These are phyloP conservation scores for Malacoctenus gilli DNA, from an alignment of 2,797 vertebrate genomes.

Conservation along the genomic window DNA sequence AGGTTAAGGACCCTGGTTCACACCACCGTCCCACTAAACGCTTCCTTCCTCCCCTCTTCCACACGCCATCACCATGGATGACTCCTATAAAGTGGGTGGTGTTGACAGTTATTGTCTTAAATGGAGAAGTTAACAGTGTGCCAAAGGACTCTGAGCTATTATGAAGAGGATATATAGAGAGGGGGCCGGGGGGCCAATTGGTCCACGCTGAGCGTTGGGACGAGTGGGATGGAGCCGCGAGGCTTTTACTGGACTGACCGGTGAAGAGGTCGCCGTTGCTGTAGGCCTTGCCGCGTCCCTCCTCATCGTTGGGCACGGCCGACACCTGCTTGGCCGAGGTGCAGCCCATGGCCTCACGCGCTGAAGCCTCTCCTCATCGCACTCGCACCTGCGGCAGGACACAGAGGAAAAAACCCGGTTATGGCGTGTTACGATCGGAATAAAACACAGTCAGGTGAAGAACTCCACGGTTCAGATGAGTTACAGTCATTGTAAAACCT, in stretches of 20 bases:
- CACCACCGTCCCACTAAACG: constrained; percentile 3
- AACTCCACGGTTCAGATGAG: no score
- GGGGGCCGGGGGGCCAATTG: constrained; percentile 23
- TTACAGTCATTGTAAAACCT: no score
- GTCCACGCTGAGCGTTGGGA: constrained; percentile 42
- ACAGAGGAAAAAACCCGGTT: constrained; percentile 19
- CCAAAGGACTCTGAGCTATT: constrained; percentile 28
- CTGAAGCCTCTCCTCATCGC: constrained; percentile 78
- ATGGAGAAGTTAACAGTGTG: constrained; percentile 49
- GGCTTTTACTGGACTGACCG: constrained; percentile 83
- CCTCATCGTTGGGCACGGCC: constrained; percentile 97
- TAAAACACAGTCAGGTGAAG: no score
- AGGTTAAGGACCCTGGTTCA: constrained; percentile 1
- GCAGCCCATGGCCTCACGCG: constrained; percentile 98
- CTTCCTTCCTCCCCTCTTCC: constrained; percentile 48
- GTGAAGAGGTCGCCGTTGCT: constrained; percentile 98
- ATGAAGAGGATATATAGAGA: constrained; percentile 41
- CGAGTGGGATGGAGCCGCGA: constrained; percentile 30
- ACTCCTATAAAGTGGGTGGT: constrained; percentile 45
- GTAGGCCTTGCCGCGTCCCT: constrained; percentile 96
- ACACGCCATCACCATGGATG: constrained; percentile 24
- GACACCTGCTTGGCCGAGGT: constrained; percentile 99
- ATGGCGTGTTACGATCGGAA: no score
- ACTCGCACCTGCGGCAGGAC: constrained; percentile 73
- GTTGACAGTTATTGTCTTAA: constrained; percentile 56